A percentile compares a stretch with the other conserved stretches of the same genome.
Evolutionary conservation across 2,113 vertebrate species (phyloP).

Genomic region (Neomonachus schauinslandi): DNA sequence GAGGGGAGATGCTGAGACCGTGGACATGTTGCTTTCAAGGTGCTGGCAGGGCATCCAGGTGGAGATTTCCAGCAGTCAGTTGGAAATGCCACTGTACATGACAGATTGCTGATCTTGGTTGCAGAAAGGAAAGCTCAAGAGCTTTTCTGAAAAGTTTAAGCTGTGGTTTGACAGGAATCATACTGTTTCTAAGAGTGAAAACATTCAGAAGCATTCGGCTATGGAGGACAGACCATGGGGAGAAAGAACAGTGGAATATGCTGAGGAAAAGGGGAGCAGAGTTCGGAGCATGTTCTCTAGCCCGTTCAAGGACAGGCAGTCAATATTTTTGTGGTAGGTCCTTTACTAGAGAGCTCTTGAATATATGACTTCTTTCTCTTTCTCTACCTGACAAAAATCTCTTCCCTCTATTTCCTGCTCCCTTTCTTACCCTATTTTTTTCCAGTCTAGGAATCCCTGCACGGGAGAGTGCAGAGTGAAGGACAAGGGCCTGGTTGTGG

Average conservation of each 20-base stretch:
- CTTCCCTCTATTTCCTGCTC: background rate
- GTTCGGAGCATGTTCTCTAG: background rate
- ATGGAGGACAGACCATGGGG: conserved; percentile 48
- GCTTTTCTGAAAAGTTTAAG: conserved; percentile 74
- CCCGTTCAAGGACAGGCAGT: background rate
- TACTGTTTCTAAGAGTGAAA: conserved; percentile 67
- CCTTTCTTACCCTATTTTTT: background rate
- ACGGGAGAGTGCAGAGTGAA: background rate
- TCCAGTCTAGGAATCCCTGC: background rate
- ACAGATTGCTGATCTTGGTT: conserved; percentile 69
- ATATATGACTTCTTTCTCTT: background rate
- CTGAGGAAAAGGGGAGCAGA: background rate
- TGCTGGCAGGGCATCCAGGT: conserved; percentile 10
- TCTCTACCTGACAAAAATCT: background rate
- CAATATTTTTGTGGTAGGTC: background rate
- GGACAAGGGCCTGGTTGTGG: rapidly evolving
- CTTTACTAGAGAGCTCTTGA: background rate
- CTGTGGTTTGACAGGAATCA: conserved; percentile 75
- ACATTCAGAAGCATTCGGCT: conserved; percentile 52
- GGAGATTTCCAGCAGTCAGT: conserved; percentile 58
- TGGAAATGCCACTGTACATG: conserved; percentile 64
- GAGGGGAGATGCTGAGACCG: background rate
- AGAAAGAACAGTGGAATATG: background rate
- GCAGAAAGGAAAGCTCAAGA: conserved; percentile 70
- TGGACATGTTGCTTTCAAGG: conserved; percentile 37